phyloP scores from a whole-genome alignment of 2,113 vertebrate species.

The Myiopsitta monachus region DNA sequence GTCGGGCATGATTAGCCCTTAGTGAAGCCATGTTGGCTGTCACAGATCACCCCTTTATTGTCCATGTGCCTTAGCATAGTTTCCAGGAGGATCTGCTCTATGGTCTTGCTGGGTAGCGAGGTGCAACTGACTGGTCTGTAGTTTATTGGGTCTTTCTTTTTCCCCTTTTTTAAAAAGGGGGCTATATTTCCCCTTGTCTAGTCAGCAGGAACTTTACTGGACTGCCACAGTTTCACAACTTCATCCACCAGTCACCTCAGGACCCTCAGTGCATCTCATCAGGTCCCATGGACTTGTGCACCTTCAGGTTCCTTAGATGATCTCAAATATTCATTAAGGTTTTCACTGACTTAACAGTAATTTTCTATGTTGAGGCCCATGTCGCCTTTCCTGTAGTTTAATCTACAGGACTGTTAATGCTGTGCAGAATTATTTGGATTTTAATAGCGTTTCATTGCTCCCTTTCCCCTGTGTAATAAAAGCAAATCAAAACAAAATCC shows the following conservation, averaged over 20 bases:
- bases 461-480: not conserved
- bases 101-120: not conserved
- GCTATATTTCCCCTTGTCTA: not conserved
- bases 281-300: not conserved
- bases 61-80: not conserved
- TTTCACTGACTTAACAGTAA: not conserved
- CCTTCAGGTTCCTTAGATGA: not conserved
- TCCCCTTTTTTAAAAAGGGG: not conserved
- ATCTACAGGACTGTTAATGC: not conserved
- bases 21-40: not conserved
- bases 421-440: not conserved
- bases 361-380: not conserved
- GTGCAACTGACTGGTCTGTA: not conserved
- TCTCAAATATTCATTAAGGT: not conserved
- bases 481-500: not conserved
- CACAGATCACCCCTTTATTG: not conserved
- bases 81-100: not conserved
- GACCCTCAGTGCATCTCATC: not conserved
- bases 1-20: not conserved
- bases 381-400: not conserved
- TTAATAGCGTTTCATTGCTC: not conserved
- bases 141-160: not conserved
- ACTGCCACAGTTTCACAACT: not conserved
- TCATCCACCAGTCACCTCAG: not conserved
- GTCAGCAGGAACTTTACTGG: not conserved